Evolutionary conservation across 2,797 vertebrate species (phyloP).

Genomic region (Bryconaethiops microstoma): DNA sequence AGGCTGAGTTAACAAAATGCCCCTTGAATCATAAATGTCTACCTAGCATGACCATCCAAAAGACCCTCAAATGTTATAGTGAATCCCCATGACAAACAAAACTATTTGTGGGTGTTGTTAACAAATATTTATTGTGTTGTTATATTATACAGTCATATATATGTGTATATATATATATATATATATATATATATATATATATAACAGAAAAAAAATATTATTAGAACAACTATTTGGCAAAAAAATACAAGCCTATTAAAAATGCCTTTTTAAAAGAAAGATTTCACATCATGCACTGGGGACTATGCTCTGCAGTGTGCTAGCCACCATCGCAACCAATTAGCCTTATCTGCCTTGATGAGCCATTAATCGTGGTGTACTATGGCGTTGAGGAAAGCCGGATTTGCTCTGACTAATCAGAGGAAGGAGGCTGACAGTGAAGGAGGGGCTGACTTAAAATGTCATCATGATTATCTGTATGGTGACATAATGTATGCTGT

Average conservation of each 20-base stretch:
- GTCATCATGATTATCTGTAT: constrained; percentile 27
- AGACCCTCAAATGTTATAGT: not conserved
- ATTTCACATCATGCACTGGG: constrained; percentile 43
- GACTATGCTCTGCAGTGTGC: constrained; percentile 45
- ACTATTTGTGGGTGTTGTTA: no score
- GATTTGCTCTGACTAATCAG: constrained; percentile 70
- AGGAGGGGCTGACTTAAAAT: constrained; percentile 40
- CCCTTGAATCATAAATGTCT: not conserved
- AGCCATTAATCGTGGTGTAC: constrained; percentile 69
- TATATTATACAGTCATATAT: no score
- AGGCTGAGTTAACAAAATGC: not conserved
- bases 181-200: no score
- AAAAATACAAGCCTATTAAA: not conserved
- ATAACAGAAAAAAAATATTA: no score
- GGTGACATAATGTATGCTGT: constrained; percentile 15
- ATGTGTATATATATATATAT: no score
- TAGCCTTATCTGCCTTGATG: constrained; percentile 74
- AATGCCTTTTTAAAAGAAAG: constrained; percentile 47
- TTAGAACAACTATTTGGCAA: no score
- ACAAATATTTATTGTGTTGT: no score
- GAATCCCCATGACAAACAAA: not conserved
- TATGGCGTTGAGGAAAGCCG: constrained; percentile 70
- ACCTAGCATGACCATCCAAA: not conserved
- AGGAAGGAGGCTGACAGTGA: constrained; percentile 48
- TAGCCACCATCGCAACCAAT: constrained; percentile 67